phyloP scores from a whole-genome alignment of 2,797 vertebrate species.

The Pseudocheirus occidentalis region DNA sequence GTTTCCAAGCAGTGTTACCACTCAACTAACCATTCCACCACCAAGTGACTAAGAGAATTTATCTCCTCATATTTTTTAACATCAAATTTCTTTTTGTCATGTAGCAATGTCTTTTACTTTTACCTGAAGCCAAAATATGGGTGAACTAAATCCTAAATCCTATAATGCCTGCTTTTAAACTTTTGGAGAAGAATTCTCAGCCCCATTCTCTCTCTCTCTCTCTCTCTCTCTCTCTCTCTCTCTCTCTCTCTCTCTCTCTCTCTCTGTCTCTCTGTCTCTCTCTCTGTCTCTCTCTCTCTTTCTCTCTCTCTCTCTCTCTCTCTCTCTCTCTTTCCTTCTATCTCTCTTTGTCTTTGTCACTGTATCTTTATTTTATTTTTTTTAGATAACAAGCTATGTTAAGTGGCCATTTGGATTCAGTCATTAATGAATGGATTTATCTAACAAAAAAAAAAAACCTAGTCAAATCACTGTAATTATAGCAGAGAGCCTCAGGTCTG shows the following conservation, averaged over 20 bases:
- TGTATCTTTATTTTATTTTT: constrained; percentile 1
- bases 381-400: constrained; percentile 34
- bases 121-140: neutral
- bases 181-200: neutral
- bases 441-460: constrained; percentile 62
- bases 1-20: neutral
- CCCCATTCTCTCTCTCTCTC: neutral
- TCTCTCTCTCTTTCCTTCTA: neutral
- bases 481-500: constrained; percentile 65
- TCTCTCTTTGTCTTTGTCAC: neutral
- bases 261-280: too few relatives aligned
- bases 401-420: constrained; percentile 53
- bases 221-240: neutral
- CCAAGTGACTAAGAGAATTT: neutral
- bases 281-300: too few relatives aligned
- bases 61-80: neutral
- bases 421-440: constrained; percentile 79
- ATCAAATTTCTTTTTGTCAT: neutral
- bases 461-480: constrained; percentile 67
- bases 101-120: neutral
- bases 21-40: neutral
- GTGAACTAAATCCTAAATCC: neutral
- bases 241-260: too few relatives aligned
- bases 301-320: neutral
- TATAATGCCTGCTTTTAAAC: neutral